Evolutionary conservation across 2,113 vertebrate species (phyloP).

Genomic region (Oophaga pumilio): DNA sequence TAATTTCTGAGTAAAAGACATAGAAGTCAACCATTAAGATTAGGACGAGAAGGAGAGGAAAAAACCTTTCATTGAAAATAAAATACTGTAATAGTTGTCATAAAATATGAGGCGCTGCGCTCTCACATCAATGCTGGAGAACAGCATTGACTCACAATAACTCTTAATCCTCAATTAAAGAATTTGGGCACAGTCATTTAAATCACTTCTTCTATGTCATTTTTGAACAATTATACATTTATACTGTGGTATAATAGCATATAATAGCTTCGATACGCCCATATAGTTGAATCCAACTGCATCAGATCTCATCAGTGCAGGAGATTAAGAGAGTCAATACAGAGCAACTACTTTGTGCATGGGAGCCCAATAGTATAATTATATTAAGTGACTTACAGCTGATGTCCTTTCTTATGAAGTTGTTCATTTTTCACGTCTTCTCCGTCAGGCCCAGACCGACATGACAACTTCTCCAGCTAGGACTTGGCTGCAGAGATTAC

Average conservation of each 20-base stretch:
- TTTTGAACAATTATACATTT: not conserved
- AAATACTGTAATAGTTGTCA: not conserved
- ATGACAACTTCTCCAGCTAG: too few species aligned
- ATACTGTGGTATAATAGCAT: not conserved
- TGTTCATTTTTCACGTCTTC: not conserved
- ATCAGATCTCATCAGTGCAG: not conserved
- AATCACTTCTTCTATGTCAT: not conserved
- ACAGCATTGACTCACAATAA: not conserved
- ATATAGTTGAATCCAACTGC: not conserved
- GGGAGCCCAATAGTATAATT: not conserved
- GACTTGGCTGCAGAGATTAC: too few species aligned
- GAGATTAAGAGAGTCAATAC: not conserved
- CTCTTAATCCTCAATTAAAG: not conserved
- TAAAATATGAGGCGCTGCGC: not conserved
- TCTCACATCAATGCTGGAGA: not conserved
- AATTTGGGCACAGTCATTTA: not conserved
- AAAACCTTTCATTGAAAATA: not conserved
- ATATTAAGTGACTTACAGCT: too few species aligned
- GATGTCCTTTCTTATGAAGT: too few species aligned
- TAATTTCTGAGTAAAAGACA: constrained; percentile 14
- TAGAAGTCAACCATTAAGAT: not conserved
- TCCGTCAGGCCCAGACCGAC: not conserved
- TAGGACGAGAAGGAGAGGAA: not conserved
- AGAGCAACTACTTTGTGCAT: not conserved
- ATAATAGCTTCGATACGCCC: not conserved